Conservation (phyloP, 2,113 vertebrate species). For the Isurus oxyrinchus region DNA sequence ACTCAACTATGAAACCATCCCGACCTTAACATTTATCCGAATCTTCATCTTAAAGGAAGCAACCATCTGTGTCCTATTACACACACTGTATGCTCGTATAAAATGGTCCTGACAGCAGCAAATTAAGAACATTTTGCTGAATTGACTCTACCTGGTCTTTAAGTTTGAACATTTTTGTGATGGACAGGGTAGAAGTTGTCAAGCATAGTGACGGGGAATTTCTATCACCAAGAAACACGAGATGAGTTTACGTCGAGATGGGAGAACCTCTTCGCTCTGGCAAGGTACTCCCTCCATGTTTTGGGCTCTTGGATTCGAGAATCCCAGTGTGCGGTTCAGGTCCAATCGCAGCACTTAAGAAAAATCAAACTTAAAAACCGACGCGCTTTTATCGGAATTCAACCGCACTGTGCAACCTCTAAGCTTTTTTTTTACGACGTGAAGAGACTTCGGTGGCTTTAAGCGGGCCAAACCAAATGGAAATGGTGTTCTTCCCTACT, state of each 20-base stretch:
- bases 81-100: neutral
- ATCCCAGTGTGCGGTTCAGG: neutral
- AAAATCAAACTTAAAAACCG: neutral
- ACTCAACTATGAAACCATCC: neutral
- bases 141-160: neutral
- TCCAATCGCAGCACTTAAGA: neutral
- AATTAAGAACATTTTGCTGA: neutral
- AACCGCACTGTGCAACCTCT: neutral
- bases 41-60: neutral
- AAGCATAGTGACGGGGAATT: neutral
- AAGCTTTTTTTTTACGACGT: neutral
- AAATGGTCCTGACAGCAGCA: neutral
- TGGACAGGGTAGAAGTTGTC: neutral
- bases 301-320: neutral
- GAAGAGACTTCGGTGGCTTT: neutral
- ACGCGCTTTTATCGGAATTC: neutral
- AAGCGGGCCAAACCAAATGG: neutral
- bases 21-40: neutral
- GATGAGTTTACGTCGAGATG: neutral
- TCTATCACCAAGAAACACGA: neutral
- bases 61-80: slow-evolving; percentile 17
- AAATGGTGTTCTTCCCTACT: neutral
- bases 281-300: neutral
- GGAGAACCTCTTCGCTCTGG: neutral
- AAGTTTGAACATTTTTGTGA: neutral